A percentile compares a stretch with the other conserved stretches of the same genome.
Evolutionary conservation across 2,888 invertebrate species (phyloP).

Genomic region (Drosophila demipolita): DNA sequence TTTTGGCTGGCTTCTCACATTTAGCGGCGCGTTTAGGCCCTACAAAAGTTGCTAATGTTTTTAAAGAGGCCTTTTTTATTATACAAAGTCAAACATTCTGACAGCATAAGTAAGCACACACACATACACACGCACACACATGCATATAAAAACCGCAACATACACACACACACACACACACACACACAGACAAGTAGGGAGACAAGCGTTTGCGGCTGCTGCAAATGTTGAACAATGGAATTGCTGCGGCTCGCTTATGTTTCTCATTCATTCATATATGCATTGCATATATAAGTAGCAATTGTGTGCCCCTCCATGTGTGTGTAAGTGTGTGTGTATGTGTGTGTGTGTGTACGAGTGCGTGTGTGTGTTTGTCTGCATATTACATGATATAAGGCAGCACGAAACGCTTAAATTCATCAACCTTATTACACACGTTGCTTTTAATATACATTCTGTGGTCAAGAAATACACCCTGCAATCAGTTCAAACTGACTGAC

Average conservation of each 20-base stretch:
- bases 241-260: slow-evolving; percentile 67
- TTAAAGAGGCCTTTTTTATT: slow-evolving; percentile 81
- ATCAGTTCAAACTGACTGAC: background rate
- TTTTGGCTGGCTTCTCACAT: slow-evolving; percentile 51
- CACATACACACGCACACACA: slow-evolving; percentile 14
- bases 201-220: slow-evolving; percentile 55
- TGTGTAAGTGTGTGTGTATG: slow-evolving; percentile 28
- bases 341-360: slow-evolving; percentile 17
- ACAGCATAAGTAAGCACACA: slow-evolving; percentile 56
- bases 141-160: slow-evolving; percentile 21
- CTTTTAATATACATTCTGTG: slow-evolving; percentile 35
- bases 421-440: slow-evolving; percentile 62
- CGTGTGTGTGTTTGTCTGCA: slow-evolving; percentile 42
- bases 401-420: slow-evolving; percentile 75
- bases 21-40: slow-evolving; percentile 72
- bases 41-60: slow-evolving; percentile 82
- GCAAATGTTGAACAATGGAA: slow-evolving; percentile 68
- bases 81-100: slow-evolving; percentile 78
- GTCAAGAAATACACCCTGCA: slow-evolving; percentile 41
- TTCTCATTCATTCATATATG: slow-evolving; percentile 75
- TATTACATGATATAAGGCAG: slow-evolving; percentile 65
- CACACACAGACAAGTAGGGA: slow-evolving; percentile 4
- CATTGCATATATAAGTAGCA: slow-evolving; percentile 53
- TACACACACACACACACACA: slow-evolving; percentile 6
- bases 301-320: slow-evolving; percentile 20